These are phyloP conservation scores for Xyrauchen texanus DNA, from an alignment of 2,113 vertebrate species.

Conservation along the genomic window DNA sequence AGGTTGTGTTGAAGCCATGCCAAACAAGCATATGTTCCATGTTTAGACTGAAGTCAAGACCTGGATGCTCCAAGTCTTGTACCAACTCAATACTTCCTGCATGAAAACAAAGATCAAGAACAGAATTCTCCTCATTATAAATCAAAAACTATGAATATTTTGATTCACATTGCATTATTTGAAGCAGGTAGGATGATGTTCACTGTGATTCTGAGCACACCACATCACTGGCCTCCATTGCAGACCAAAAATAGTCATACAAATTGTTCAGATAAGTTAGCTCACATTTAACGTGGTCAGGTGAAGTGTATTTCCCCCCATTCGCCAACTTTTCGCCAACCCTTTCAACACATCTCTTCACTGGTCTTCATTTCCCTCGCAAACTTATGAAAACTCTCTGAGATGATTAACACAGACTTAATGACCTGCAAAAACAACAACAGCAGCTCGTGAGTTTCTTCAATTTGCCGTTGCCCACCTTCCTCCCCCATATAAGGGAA, in stretches of 20 bases:
- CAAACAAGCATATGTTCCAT: neutral
- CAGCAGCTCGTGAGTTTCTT: conserved; percentile 47
- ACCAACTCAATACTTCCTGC: conserved; percentile 36
- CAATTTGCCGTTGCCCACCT: conserved; percentile 15
- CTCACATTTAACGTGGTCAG: neutral
- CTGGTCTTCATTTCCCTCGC: conserved; percentile 43
- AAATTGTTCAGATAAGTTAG: conserved; percentile 38
- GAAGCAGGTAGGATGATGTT: no score
- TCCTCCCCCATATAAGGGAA: conserved; percentile 45
- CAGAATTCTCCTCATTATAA: neutral
- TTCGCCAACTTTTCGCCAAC: conserved; percentile 5
- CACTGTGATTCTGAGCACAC: no score
- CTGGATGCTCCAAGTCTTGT: neutral
- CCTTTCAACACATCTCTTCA: conserved; percentile 39
- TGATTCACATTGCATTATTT: no score
- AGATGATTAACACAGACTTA: conserved; percentile 60
- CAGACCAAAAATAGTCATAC: conserved; percentile 10
- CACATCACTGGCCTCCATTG: no score
- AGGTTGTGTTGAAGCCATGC: neutral
- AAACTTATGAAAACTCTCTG: conserved; percentile 53
- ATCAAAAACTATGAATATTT: no score
- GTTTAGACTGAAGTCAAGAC: conserved; percentile 2
- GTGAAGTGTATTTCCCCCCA: neutral
- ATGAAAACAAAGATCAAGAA: neutral
- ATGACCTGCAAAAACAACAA: conserved; percentile 60